Base-by-base conservation (phyloP, 2,888 invertebrate species). In the Troides helena region DNA sequence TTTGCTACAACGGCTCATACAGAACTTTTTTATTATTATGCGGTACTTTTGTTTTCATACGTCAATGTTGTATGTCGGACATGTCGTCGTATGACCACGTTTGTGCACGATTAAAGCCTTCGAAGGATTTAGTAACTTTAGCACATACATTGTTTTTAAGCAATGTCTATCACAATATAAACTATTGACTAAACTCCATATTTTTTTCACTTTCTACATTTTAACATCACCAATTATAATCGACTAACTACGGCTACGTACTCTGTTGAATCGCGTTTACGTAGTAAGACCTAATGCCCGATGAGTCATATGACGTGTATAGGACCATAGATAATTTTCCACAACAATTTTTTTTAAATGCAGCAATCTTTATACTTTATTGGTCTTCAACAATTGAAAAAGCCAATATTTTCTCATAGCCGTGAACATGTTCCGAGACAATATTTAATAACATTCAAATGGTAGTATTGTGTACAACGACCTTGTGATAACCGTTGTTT, bases 61-160 rank as follows among this genome's bases (percentile, higher is more conserved):
- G 39, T 39, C 39, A 39, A 7, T 39, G 10, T 39, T 39, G 39
- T 39, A 58, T 7, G 50, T 21, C n/a, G 5, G 21, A 57, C n/a
- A 57, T 18, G 10, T 57, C 21, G 39, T 77, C 71, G 83, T 84
- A 83, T 84, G 83, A 86, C 81, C 80, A 75, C 75, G 78, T 86
- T 90, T 91, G 90, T 90, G 90, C 90, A 89, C 81, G 76, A 83
- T 87, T 88, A 88, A 88, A 89, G 86, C 86, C 82, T 85, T 81
- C 73, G 78, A 85, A 80, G 76, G 74, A 80, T 82, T 82, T 78
- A 83, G 71, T 80, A 82, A 78, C 73, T 80, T 84, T 80, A 78
- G 78, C 82, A 84, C 80, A 81, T 79, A 82, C 79, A 76, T 62
- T 65, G 60, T 36, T n/a, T 70, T 88, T 88, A 90, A 87, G 88